phyloP scores from a whole-genome alignment of 2,797 vertebrate species.

The Sebastes taczanowskii region DNA sequence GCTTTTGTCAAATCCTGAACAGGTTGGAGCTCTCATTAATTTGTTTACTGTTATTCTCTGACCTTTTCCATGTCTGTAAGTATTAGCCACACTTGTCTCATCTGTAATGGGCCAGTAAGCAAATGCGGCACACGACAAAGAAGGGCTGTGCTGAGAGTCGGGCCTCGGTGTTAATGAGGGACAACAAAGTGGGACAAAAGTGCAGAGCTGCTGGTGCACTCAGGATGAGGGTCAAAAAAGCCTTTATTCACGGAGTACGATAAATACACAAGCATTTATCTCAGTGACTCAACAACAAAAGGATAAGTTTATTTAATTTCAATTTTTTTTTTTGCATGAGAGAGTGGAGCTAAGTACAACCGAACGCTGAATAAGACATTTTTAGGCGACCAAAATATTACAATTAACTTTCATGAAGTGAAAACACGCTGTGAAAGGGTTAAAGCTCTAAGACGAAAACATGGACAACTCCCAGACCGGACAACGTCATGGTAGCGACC shows the following conservation, averaged over 20 bases:
- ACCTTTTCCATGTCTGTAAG: conserved; percentile 38
- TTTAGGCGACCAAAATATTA: too few species aligned
- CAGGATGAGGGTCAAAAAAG: neutral
- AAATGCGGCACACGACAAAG: neutral
- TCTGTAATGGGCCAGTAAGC: conserved; percentile 23
- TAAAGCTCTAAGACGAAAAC: too few species aligned
- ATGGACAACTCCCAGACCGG: accelerated
- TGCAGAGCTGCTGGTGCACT: neutral
- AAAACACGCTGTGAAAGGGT: too few species aligned
- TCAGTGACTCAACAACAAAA: neutral
- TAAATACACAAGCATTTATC: neutral
- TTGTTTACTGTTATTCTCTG: conserved; percentile 26
- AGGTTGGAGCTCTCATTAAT: conserved; percentile 23
- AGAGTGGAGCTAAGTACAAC: too few species aligned
- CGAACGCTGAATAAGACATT: too few species aligned
- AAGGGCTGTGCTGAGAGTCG: neutral
- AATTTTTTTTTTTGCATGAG: too few species aligned
- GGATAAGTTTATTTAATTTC: neutral
- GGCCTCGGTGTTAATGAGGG: conserved; percentile 26
- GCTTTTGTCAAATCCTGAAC: conserved; percentile 15
- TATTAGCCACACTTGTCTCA: conserved; percentile 21
- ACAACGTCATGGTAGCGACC: too few species aligned
- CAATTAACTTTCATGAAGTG: too few species aligned
- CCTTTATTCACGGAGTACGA: neutral
- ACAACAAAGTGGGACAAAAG: conserved; percentile 19